Percentiles rank a stretch among this genome's conserved stretches.
Conservation (phyloP, 92 coral and sea anemone species). For the Parazoanthus darwini region DNA sequence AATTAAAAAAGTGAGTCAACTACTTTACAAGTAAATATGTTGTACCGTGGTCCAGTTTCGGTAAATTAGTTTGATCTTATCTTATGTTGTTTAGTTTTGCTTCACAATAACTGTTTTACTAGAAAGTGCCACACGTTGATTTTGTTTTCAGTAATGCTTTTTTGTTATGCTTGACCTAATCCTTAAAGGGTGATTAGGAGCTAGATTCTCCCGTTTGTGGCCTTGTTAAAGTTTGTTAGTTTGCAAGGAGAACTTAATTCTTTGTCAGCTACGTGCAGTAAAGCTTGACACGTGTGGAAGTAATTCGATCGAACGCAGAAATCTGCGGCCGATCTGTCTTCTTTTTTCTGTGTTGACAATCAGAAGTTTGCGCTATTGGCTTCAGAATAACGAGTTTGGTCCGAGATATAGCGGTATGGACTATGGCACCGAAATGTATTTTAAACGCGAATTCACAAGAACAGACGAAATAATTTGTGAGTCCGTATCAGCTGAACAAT, state of each 20-base stretch:
- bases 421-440: neutral
- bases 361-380: neutral
- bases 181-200: neutral
- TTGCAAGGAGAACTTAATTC: slow-evolving; percentile 4
- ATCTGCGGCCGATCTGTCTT: slow-evolving; percentile 26
- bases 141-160: slow-evolving; percentile 15
- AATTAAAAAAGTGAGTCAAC: neutral
- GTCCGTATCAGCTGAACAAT: neutral
- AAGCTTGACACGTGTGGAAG: slow-evolving; percentile 25
- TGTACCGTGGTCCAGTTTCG: neutral
- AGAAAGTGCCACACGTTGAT: slow-evolving; percentile 30
- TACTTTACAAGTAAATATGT: neutral
- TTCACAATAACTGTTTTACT: slow-evolving; percentile 35
- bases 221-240: too few species aligned
- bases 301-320: slow-evolving; percentile 24
- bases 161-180: slow-evolving; percentile 28
- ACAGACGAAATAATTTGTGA: slow-evolving; percentile 25
- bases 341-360: neutral
- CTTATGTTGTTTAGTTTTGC: slow-evolving; percentile 13
- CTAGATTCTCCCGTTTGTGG: slow-evolving; percentile 5
- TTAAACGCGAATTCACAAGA: neutral
- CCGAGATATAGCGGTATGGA: neutral
- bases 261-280: slow-evolving; percentile 14
- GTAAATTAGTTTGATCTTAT: slow-evolving; percentile 11
- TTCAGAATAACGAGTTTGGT: neutral